Evolutionary conservation across 1,140 invertebrate species (phyloP), one percentile per base, ranked within the genome.

Genomic region (Oedothorax gibbosus): DNA sequence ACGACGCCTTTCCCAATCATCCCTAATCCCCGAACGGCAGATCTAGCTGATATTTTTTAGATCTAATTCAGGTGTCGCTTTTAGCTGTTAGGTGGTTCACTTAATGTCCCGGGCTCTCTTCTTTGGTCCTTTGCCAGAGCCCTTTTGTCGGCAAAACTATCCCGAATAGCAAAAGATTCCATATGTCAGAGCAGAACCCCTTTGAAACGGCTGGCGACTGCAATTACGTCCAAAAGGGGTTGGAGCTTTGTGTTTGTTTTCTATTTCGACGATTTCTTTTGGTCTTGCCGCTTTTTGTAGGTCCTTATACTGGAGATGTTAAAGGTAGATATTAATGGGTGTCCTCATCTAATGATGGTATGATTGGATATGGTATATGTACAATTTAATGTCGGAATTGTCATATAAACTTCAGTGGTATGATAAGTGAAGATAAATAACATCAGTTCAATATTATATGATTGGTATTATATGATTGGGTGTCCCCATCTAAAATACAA

Each of bases 191-290:
- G 6, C 10, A 18, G 12, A 60, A 60, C 57, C 69, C 69, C 50
- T 53, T 71, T 51, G 51, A 71, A 71, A 71, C 54, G 69, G 69
- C n/a, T 51, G 69, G 69, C 69, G 69, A 71, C 69, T 71, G 51
- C 69, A 71, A 71, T 71, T 71, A 71, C 69, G 51, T 71, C n/a
- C 49, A 12, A 51, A 51, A 71, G 49, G 50, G 50, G 69, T 18
- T 51, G 50, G 7, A 35, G 35, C 8, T 21, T 66, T 12, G 50
- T 71, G 18, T 35, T 51, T 71, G 54, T 71, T 71, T 49, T 71
- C 54, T 71, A 53, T 71, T 51, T 49, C 8, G 65, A 35, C 2
- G 20, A 20, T 68, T 51, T 53, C 69, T 71, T 71, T 71, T 20
- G 54, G 54, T 12, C 9, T n/a, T 53, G 69, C 69, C 69, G 69